Evolutionary conservation across 2,888 invertebrate genomes (phyloP).

Genomic region (Caenorhabditis sp.): DNA sequence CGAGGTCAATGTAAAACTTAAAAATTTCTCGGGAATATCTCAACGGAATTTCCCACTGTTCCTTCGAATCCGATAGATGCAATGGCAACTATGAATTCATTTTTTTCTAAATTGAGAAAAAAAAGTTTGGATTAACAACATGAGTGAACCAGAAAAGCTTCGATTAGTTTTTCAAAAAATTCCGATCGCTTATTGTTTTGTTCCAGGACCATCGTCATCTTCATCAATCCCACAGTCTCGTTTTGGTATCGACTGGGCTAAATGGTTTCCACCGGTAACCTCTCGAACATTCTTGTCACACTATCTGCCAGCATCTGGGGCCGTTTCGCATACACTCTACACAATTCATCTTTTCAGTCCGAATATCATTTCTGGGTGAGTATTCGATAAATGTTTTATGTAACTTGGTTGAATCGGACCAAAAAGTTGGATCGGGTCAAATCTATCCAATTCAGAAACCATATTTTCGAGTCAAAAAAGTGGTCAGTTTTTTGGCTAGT

Average conservation of each 20-base stretch:
- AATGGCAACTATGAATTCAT: too few species aligned
- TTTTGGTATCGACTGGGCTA: slow-evolving; percentile 42
- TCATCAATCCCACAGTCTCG: slow-evolving; percentile 14
- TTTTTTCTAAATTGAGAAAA: background rate
- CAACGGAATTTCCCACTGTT: too few species aligned
- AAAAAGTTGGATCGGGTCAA: too few species aligned
- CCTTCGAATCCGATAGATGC: too few species aligned
- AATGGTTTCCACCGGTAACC: slow-evolving; percentile 51
- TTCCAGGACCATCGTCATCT: slow-evolving; percentile 20
- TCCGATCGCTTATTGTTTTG: background rate
- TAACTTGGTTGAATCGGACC: too few species aligned
- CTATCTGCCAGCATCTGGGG: slow-evolving; percentile 63
- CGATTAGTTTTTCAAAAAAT: too few species aligned
- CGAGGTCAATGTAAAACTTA: too few species aligned
- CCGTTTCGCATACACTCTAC: slow-evolving; percentile 63
- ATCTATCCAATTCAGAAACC: too few species aligned
- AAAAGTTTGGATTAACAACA: background rate
- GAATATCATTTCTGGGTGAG: slow-evolving; percentile 47
- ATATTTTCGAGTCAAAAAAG: too few species aligned
- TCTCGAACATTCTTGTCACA: slow-evolving; percentile 56
- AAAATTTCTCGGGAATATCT: too few species aligned
- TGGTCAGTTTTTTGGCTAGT: too few species aligned
- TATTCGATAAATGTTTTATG: background rate
- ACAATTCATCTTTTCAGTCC: slow-evolving; percentile 64
- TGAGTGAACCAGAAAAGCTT: too few species aligned